Evolutionary conservation across 2,888 invertebrate species (phyloP).

Genomic region (Cenopis cana): DNA sequence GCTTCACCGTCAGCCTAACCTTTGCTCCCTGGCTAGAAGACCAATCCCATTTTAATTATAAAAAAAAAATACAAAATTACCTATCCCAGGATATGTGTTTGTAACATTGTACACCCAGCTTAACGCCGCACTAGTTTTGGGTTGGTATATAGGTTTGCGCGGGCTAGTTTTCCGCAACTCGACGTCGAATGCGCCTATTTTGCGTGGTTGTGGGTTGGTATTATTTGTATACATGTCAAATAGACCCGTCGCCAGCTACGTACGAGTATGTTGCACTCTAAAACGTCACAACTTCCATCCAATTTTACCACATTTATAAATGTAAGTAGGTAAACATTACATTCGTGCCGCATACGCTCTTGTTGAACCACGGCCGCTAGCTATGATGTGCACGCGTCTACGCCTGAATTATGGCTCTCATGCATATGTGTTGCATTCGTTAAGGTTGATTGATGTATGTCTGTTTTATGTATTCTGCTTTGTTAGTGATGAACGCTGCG

Average conservation of each 20-base stretch:
- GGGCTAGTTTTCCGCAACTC: too few species aligned
- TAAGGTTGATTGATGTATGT: conserved; percentile 46
- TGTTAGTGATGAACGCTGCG: conserved; percentile 39
- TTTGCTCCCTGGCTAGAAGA: too few species aligned
- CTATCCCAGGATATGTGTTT: not conserved
- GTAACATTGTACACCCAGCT: conserved; percentile 12
- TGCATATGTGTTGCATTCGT: conserved; percentile 70
- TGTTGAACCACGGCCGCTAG: conserved; percentile 11
- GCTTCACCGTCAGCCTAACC: too few species aligned
- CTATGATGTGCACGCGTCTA: conserved; percentile 75
- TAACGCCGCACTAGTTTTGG: conserved; percentile 40
- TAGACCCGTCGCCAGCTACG: conserved; percentile 64
- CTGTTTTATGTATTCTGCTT: conserved; percentile 33
- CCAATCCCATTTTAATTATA: too few species aligned
- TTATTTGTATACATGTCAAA: conserved; percentile 73
- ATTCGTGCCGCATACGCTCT: not conserved
- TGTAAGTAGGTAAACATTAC: not conserved
- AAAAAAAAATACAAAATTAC: not conserved
- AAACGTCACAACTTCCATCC: not conserved
- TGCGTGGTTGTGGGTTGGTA: conserved; percentile 59
- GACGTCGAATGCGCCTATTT: too few species aligned
- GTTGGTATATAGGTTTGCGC: too few species aligned
- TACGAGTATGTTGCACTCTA: not conserved
- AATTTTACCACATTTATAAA: not conserved
- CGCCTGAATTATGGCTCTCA: conserved; percentile 79